These are phyloP conservation scores for Albula glossodonta DNA, from an alignment of 2,113 vertebrate genomes.

Conservation along the genomic window DNA sequence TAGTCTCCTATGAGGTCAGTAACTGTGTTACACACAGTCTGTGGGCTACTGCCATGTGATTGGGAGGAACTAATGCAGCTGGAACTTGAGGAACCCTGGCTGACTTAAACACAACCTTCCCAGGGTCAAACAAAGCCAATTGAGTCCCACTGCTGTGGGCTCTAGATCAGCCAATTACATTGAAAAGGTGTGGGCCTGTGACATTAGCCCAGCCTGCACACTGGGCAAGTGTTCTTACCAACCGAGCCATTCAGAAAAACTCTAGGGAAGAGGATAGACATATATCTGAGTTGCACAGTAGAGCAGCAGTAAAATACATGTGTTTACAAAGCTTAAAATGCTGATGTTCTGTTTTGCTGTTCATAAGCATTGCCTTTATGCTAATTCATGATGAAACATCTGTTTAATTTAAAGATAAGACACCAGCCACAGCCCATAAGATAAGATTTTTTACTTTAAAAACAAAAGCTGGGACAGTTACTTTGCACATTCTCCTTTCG, in stretches of 20 bases:
- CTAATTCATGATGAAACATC: slow-evolving; percentile 32
- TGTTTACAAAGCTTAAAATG: not conserved
- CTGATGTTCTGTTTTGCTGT: not conserved
- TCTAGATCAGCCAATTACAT: too few relatives aligned
- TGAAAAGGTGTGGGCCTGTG: too few relatives aligned
- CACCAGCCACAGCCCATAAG: not conserved
- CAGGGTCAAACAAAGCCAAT: too few relatives aligned
- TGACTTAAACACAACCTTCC: not conserved
- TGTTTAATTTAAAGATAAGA: slow-evolving; percentile 17
- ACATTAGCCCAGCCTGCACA: too few relatives aligned
- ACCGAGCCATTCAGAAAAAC: not conserved
- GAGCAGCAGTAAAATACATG: too few relatives aligned
- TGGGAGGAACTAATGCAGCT: too few relatives aligned
- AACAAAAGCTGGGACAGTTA: not conserved
- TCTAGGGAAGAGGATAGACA: not conserved
- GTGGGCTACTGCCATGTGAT: too few relatives aligned
- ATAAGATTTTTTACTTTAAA: not conserved
- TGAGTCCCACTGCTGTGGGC: too few relatives aligned
- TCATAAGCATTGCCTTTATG: not conserved
- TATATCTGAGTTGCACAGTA: too few relatives aligned
- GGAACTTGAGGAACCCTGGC: not conserved
- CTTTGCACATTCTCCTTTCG: not conserved
- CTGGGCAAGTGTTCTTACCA: not conserved
- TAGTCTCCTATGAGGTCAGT: too few relatives aligned
- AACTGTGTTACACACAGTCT: too few relatives aligned